Percentiles rank a stretch among this genome's conserved stretches.
Evolutionary conservation across 2,888 invertebrate species (phyloP).

Genomic region (Campoletis raptor): DNA sequence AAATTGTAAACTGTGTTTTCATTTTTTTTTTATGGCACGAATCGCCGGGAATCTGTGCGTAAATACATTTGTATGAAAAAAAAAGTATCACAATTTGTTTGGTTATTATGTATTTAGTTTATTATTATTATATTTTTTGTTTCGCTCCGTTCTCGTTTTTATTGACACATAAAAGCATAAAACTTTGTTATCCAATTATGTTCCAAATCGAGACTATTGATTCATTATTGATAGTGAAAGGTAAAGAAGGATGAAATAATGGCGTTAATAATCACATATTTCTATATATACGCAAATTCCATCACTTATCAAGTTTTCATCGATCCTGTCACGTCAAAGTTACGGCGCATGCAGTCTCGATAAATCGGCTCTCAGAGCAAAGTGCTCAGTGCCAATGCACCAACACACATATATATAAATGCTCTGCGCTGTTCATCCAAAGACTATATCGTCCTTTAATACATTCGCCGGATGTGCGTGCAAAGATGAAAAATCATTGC

Average conservation of each 20-base stretch:
- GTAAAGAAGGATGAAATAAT: not conserved
- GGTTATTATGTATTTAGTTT: not conserved
- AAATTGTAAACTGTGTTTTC: no score
- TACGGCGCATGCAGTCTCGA: constrained; percentile 24
- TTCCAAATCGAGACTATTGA: not conserved
- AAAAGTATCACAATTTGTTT: no score
- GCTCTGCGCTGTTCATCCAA: not conserved
- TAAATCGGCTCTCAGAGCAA: constrained; percentile 15
- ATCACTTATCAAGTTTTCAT: constrained; percentile 58
- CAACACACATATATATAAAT: not conserved
- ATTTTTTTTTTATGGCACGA: no score
- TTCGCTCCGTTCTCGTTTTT: no score
- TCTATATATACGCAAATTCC: not conserved
- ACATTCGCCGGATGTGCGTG: not conserved
- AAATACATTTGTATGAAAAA: not conserved
- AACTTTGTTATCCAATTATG: no score
- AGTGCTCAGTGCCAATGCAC: constrained; percentile 28
- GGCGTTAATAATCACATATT: not conserved
- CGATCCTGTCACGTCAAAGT: constrained; percentile 46
- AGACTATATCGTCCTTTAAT: constrained; percentile 15
- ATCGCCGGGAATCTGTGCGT: no score
- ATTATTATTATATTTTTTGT: not conserved
- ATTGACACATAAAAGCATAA: not conserved
- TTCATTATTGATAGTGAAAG: not conserved
- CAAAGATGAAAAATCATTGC: constrained; percentile 17